Conservation (phyloP, 2,888 invertebrate genomes). For the Hirtodrosophila duncani region DNA sequence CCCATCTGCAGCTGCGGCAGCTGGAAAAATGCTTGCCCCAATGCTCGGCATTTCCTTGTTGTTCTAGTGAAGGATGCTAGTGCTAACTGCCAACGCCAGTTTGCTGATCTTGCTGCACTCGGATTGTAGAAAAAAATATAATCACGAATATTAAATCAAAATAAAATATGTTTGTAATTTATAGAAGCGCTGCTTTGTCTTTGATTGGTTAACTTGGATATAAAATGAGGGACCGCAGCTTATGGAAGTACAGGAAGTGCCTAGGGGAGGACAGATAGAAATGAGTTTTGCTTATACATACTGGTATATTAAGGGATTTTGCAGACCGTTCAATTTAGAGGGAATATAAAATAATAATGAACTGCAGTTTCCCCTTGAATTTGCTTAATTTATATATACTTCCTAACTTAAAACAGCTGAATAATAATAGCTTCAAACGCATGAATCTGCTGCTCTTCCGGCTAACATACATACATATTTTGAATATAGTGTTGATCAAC, state of each 20-base stretch:
- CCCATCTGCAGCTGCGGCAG: slow-evolving; percentile 45
- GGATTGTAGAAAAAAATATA: slow-evolving; percentile 20
- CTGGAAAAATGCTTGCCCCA: slow-evolving; percentile 59
- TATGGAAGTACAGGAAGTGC: too few species aligned
- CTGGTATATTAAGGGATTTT: too few species aligned
- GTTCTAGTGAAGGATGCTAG: slow-evolving; percentile 44
- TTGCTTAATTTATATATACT: too few species aligned
- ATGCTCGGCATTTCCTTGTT: slow-evolving; percentile 67
- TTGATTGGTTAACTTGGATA: slow-evolving; percentile 15
- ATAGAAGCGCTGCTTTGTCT: slow-evolving; percentile 27
- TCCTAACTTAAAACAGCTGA: too few species aligned
- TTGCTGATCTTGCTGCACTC: neutral
- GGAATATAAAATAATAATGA: too few species aligned
- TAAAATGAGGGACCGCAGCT: neutral
- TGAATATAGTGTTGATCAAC: neutral
- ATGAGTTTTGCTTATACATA: neutral
- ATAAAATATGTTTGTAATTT: slow-evolving; percentile 53
- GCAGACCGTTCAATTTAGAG: too few species aligned
- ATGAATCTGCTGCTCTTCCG: too few species aligned
- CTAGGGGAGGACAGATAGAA: neutral
- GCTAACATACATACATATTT: slow-evolving; percentile 1
- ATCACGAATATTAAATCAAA: slow-evolving; percentile 62
- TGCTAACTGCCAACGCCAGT: slow-evolving; percentile 3
- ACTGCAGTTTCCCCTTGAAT: too few species aligned
- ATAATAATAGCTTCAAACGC: too few species aligned